Conservation (phyloP, 1,140 invertebrate genomes). For the Galleria mellonella region DNA sequence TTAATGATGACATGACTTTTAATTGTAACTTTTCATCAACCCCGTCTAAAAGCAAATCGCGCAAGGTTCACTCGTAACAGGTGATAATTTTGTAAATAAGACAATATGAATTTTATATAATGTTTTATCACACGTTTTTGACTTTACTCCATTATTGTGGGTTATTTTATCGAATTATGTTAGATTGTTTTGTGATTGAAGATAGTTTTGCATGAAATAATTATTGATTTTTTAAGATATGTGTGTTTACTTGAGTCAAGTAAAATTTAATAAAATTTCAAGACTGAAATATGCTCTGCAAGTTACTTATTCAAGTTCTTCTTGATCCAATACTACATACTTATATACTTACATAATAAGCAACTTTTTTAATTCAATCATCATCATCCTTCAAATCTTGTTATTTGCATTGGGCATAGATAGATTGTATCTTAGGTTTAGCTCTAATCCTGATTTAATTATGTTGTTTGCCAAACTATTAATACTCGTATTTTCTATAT, state of each 20-base stretch:
- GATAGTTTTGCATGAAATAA: constrained; percentile 36
- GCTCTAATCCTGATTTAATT: too few species aligned
- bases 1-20: constrained; percentile 62
- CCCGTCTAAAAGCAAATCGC: constrained; percentile 60
- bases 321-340: too few species aligned
- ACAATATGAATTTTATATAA: constrained; percentile 37
- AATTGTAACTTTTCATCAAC: constrained; percentile 70
- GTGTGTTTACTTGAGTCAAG: constrained; percentile 43
- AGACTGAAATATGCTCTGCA: constrained; percentile 26
- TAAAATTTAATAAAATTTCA: constrained; percentile 42
- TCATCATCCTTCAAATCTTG: too few species aligned
- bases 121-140: constrained; percentile 32
- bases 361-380: too few species aligned
- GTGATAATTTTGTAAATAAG: constrained; percentile 2
- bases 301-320: too few species aligned
- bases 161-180: constrained; percentile 32
- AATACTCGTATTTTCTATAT: too few species aligned
- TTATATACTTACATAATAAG: too few species aligned
- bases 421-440: too few species aligned
- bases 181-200: constrained; percentile 20
- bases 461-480: too few species aligned
- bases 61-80: constrained; percentile 40
- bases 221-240: constrained; percentile 24
- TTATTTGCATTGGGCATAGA: too few species aligned
- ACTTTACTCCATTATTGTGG: constrained; percentile 43